Evolutionary conservation across 1,140 invertebrate genomes (phyloP).

Genomic region (Drosophila parabipectinata): DNA sequence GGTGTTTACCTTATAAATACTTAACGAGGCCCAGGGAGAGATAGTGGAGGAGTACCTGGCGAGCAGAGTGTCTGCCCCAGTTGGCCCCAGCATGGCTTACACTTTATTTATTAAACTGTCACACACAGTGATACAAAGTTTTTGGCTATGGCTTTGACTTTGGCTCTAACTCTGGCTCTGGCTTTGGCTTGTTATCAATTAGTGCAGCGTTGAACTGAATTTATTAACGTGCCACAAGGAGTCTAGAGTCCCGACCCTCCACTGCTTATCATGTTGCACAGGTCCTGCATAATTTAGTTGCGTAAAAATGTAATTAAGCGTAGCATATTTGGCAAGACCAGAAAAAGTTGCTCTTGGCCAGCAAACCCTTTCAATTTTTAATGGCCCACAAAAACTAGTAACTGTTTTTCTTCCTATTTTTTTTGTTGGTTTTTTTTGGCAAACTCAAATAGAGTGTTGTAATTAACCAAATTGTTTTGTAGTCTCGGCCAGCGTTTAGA

Average conservation of each 20-base stretch:
- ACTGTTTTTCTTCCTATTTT: slow-evolving; percentile 11
- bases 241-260: slow-evolving; percentile 3
- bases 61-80: slow-evolving; percentile 48
- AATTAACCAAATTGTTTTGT: slow-evolving; percentile 74
- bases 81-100: slow-evolving; percentile 44
- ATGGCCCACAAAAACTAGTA: slow-evolving; percentile 49
- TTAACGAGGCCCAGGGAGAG: slow-evolving; percentile 63
- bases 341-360: slow-evolving; percentile 42
- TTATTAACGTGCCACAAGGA: slow-evolving; percentile 50
- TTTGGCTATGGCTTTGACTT: neutral
- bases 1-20: slow-evolving; percentile 79
- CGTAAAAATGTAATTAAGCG: slow-evolving; percentile 79
- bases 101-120: slow-evolving; percentile 75
- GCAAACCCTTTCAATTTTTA: slow-evolving; percentile 65
- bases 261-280: slow-evolving; percentile 70
- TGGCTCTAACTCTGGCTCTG: neutral
- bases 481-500: slow-evolving; percentile 32
- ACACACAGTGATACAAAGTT: slow-evolving; percentile 36
- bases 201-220: slow-evolving; percentile 65
- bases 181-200: slow-evolving; percentile 76
- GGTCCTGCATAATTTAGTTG: slow-evolving; percentile 77
- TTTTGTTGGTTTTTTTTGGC: slow-evolving; percentile 27
- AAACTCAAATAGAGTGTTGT: slow-evolving; percentile 56
- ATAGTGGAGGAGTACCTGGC: neutral
- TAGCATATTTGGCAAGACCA: slow-evolving; percentile 46